Evolutionary conservation across 1,140 invertebrate species (phyloP), one percentile per base, ranked within the genome.

Genomic region (Drusus annulatus): DNA sequence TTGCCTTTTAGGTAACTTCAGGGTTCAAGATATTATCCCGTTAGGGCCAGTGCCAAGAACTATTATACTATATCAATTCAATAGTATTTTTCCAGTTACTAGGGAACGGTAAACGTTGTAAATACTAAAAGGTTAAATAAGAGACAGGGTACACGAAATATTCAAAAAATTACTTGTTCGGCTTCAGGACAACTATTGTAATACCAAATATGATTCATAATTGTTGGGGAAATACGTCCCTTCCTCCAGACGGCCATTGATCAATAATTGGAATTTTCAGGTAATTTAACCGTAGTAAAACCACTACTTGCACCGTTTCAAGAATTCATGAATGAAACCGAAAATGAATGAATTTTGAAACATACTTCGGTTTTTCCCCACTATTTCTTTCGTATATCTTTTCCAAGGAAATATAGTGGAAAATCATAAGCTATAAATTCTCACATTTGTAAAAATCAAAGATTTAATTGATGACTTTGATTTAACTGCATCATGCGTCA

Each of bases 171-270:
- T 10, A 45, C 36, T 45, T 45, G 16, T 56, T 56, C 54, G 16
- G 19, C 19, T 21, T 56, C n/a, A 21, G 54, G 7, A 17, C n/a
- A 19, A n/a, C 54, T 21, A 0, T 8, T 21, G n/a, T 21, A 17
- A 56, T 17, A 7, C 10, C 19, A 56, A 56, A 13, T 19, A 19
- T 6, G 60, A 63, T 16, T 63, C 23, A 28, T 68, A 51, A 19
- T 16, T 45, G 17, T 69, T 69, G 65, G 65, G 65, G 65, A 69
- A 69, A 69, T 19, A 51, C 65, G 65, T 69, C 28, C 19, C 65
- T 6, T 65, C 2, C 15, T 28, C 16, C 28, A 50, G 31, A 19
- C 31, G n/a, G 31, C 36, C 36, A 69, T 69, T 69, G 31, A 69
- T 45, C 7, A 21, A 19, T 69, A 69, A 45, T 69, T 16, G 17